These are phyloP conservation scores for Machimus rusticus DNA, from an alignment of 2,888 invertebrate genomes.

Conservation along the genomic window DNA sequence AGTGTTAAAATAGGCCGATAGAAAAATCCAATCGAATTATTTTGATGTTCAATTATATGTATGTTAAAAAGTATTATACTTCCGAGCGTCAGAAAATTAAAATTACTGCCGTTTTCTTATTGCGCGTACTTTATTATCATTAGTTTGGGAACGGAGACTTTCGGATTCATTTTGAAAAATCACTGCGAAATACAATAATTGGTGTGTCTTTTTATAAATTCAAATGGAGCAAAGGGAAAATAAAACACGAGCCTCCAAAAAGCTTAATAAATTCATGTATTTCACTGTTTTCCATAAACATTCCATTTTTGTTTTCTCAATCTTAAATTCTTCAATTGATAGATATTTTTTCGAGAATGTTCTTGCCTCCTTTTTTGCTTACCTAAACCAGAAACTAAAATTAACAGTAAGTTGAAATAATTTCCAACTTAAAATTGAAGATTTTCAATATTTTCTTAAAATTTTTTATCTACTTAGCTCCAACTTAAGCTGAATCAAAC, in stretches of 20 bases:
- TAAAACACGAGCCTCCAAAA: slow-evolving; percentile 37
- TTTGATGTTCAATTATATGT: too few species aligned
- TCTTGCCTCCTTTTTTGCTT: background rate
- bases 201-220: too few species aligned
- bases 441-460: background rate
- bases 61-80: too few species aligned
- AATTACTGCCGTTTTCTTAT: too few species aligned
- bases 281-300: background rate
- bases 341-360: background rate
- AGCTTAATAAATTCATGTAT: slow-evolving; percentile 45
- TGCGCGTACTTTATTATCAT: too few species aligned
- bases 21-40: too few species aligned
- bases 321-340: slow-evolving; percentile 26
- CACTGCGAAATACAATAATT: too few species aligned
- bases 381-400: background rate
- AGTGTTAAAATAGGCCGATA: too few species aligned
- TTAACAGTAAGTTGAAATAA: background rate
- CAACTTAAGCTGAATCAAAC: background rate
- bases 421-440: background rate
- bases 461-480: background rate
- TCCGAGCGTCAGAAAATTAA: too few species aligned
- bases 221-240: background rate
- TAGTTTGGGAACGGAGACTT: too few species aligned
- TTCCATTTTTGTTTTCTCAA: slow-evolving; percentile 17
- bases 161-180: too few species aligned